phyloP scores from a whole-genome alignment of 2,113 vertebrate species.

The Lanius ludovicianus region DNA sequence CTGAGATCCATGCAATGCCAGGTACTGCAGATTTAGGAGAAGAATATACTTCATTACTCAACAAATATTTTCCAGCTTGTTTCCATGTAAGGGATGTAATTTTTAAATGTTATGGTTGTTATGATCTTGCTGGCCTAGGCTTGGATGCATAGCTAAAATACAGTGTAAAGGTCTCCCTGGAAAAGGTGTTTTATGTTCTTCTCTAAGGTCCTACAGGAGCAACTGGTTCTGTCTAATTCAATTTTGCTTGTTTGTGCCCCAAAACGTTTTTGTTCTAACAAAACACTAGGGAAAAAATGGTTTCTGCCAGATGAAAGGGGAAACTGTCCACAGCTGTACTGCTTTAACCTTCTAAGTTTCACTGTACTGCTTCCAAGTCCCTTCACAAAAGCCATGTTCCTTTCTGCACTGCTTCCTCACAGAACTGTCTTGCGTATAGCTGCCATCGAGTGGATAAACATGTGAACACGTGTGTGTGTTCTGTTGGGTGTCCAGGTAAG shows the following conservation, averaged over 20 bases:
- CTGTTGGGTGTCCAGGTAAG: background rate
- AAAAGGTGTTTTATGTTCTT: background rate
- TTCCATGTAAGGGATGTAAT: background rate
- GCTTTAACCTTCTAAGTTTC: background rate
- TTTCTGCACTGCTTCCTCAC: background rate
- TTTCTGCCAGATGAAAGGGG: background rate
- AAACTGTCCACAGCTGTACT: background rate
- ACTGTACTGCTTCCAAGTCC: background rate
- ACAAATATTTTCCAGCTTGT: background rate
- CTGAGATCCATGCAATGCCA: background rate
- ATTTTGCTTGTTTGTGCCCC: background rate
- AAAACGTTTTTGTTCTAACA: background rate
- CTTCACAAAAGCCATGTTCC: background rate
- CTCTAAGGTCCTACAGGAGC: background rate
- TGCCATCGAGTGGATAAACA: background rate
- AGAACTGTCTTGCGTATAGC: rapidly evolving
- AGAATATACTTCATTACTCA: background rate
- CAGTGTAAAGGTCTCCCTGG: background rate
- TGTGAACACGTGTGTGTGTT: background rate
- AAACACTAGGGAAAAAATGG: background rate
- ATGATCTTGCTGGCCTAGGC: background rate
- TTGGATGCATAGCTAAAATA: background rate
- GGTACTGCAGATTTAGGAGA: background rate
- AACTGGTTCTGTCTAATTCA: background rate
- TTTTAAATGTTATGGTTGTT: background rate